Evolutionary conservation across 2,888 invertebrate species (phyloP).

Genomic region (Agrotis clavis): DNA sequence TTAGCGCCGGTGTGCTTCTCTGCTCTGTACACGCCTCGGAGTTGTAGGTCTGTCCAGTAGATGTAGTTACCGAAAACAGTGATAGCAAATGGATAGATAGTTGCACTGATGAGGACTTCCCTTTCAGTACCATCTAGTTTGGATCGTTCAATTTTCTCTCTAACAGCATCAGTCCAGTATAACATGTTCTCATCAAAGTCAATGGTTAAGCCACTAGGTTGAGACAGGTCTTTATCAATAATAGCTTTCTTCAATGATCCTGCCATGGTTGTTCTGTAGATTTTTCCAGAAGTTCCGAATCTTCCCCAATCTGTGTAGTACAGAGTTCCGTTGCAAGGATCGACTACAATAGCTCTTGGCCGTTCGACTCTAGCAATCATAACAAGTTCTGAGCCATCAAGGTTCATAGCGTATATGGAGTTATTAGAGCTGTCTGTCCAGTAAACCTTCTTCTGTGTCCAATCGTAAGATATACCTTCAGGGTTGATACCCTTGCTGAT

Average conservation of each 20-base stretch:
- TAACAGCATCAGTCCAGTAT: constrained; percentile 99
- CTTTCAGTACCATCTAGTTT: constrained; percentile 96
- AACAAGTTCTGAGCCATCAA: constrained; percentile 96
- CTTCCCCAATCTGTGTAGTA: constrained; percentile 99
- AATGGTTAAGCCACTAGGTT: constrained; percentile 98
- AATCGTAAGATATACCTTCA: constrained; percentile 98
- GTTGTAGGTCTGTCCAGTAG: constrained; percentile 98
- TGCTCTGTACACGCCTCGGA: constrained; percentile 98
- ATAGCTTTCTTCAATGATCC: constrained; percentile 97
- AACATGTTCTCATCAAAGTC: constrained; percentile 98
- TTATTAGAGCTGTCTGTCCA: constrained; percentile 99
- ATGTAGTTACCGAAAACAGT: constrained; percentile 97
- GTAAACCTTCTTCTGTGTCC: constrained; percentile 99
- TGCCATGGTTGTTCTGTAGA: constrained; percentile 98
- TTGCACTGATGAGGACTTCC: constrained; percentile 96
- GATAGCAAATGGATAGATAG: constrained; percentile 98
- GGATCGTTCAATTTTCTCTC: constrained; percentile 98
- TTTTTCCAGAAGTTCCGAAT: constrained; percentile 98
- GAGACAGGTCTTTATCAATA: constrained; percentile 97
- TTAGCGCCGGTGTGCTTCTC: constrained; percentile 99
- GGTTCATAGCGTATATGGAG: constrained; percentile 98
- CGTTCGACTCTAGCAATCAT: constrained; percentile 98
- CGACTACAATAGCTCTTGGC: constrained; percentile 98
- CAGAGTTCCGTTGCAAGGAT: constrained; percentile 98
- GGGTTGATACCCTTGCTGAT: constrained; percentile 96